Evolutionary conservation across 2,113 vertebrate genomes (phyloP).

Genomic region (Thunnus thynnus): DNA sequence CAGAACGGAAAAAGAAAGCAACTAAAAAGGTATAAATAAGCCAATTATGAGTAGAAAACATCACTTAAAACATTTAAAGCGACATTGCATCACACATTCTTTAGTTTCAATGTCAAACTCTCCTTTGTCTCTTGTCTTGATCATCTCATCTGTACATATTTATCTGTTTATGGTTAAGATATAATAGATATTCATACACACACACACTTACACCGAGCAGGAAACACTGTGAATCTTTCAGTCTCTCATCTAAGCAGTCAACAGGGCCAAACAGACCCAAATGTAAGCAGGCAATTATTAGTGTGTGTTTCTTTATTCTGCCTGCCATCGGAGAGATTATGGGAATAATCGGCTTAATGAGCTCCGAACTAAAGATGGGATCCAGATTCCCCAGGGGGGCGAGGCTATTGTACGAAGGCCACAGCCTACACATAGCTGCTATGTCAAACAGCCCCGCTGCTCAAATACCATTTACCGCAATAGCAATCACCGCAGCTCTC

Average conservation of each 20-base stretch:
- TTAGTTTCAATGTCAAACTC: background rate
- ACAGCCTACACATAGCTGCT: constrained; percentile 54
- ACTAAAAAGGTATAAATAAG: no score
- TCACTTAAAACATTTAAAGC: no score
- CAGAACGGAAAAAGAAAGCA: no score
- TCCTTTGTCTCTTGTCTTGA: background rate
- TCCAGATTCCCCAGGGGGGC: constrained; percentile 60
- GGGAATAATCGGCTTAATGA: constrained; percentile 78
- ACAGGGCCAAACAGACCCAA: constrained; percentile 47
- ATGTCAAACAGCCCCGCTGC: constrained; percentile 66
- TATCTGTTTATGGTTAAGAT: background rate
- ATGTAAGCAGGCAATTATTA: constrained; percentile 74
- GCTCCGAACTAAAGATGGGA: constrained; percentile 72
- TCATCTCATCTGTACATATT: background rate
- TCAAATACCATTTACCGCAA: constrained; percentile 48
- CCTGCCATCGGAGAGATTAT: constrained; percentile 73
- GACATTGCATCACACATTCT: background rate
- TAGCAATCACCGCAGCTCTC: constrained; percentile 32
- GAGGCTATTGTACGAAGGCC: constrained; percentile 63
- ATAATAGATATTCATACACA: background rate
- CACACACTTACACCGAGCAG: background rate
- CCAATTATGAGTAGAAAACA: no score
- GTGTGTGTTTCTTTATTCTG: constrained; percentile 65
- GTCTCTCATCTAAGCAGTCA: constrained; percentile 36
- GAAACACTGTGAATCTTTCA: constrained; percentile 26